Percentiles rank a stretch among this genome's conserved stretches.
These are phyloP conservation scores for Achlya flavicornis DNA, from an alignment of 2,888 invertebrate species.

Conservation along the genomic window DNA sequence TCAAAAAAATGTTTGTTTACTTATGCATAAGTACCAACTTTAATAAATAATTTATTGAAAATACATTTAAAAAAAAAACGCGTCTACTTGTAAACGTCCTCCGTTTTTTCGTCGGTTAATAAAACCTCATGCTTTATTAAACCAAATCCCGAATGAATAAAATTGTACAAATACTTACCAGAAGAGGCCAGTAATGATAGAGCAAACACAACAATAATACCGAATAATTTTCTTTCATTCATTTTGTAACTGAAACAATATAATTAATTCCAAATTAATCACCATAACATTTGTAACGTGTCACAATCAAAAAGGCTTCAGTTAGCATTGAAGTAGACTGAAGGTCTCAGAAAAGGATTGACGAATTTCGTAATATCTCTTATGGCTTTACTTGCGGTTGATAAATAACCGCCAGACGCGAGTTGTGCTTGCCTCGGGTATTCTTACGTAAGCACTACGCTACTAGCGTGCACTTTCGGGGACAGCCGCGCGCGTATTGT, in stretches of 20 bases:
- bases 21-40: too few relatives aligned
- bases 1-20: too few relatives aligned
- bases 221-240: conserved; percentile 51
- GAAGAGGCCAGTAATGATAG: conserved; percentile 53
- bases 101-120: too few relatives aligned
- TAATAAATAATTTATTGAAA: too few relatives aligned
- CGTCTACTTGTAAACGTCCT: too few relatives aligned
- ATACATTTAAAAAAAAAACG: too few relatives aligned
- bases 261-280: conserved; percentile 51
- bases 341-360: conserved; percentile 66
- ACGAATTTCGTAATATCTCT: conserved; percentile 61
- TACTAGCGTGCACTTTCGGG: conserved; percentile 67
- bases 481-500: conserved; percentile 71
- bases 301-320: conserved; percentile 60
- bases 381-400: conserved; percentile 49
- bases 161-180: conserved; percentile 51
- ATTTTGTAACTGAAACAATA: conserved; percentile 47
- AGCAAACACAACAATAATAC: conserved; percentile 51
- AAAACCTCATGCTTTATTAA: neutral
- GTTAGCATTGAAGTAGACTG: conserved; percentile 62
- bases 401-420: conserved; percentile 50
- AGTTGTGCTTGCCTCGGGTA: conserved; percentile 26
- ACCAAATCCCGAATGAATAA: neutral
- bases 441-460: conserved; percentile 52
- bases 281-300: conserved; percentile 58